phyloP scores from a whole-genome alignment of 2,888 invertebrate genomes.

The Nebria salina region DNA sequence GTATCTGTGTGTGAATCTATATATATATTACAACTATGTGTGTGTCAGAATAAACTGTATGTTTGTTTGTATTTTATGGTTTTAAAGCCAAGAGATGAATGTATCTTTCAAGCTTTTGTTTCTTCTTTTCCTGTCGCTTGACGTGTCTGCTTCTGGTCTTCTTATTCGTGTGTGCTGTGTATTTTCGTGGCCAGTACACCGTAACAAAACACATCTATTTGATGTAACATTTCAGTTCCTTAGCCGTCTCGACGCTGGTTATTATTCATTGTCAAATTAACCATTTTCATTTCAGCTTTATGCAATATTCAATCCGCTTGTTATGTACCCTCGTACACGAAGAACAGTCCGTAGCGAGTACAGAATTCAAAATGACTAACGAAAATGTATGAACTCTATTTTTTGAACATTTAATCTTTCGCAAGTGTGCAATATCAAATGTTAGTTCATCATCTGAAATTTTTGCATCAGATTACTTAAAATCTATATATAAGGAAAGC shows the following conservation, averaged over 20 bases:
- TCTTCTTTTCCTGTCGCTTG: not conserved
- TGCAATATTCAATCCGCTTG: conserved; percentile 34
- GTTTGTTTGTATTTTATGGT: not conserved
- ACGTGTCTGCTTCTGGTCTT: not conserved
- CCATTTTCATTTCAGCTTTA: conserved; percentile 41
- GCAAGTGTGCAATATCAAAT: no score
- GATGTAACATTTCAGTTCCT: not conserved
- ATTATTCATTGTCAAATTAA: conserved; percentile 47
- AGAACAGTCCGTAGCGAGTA: not conserved
- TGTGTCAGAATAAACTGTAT: not conserved
- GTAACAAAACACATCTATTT: not conserved
- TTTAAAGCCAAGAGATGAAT: not conserved
- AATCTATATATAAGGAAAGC: no score
- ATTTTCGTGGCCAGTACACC: not conserved
- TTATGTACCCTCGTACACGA: not conserved
- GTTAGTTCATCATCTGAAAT: no score
- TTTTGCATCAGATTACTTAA: no score
- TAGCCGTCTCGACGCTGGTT: conserved; percentile 6
- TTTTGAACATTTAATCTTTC: no score
- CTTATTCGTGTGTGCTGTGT: conserved; percentile 6
- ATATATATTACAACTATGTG: not conserved
- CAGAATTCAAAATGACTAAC: not conserved
- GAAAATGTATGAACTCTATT: no score
- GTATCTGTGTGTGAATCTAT: not conserved
- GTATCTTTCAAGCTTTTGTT: not conserved